Evolutionary conservation across 2,113 vertebrate species (phyloP).

Genomic region (Cynopterus brachyotis): DNA sequence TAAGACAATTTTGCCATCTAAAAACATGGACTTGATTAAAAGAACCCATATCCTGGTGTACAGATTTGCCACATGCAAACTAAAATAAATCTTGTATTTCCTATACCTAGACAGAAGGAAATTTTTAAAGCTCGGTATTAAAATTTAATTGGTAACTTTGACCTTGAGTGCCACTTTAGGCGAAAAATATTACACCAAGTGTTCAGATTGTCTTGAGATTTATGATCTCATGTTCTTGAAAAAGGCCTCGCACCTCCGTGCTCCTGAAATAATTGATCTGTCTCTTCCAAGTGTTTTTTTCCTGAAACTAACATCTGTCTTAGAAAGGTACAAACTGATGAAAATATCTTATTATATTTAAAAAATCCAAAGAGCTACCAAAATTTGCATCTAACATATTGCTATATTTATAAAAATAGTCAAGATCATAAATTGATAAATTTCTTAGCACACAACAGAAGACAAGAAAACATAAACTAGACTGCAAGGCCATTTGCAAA

Average conservation of each 20-base stretch:
- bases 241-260: slow-evolving; percentile 58
- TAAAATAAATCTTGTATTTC: not conserved
- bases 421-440: slow-evolving; percentile 5
- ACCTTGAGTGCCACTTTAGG: slow-evolving; percentile 57
- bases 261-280: slow-evolving; percentile 74
- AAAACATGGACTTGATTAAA: not conserved
- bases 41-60: not conserved
- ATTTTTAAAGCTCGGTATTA: slow-evolving; percentile 52
- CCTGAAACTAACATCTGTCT: slow-evolving; percentile 69
- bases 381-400: slow-evolving; percentile 22
- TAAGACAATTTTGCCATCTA: not conserved
- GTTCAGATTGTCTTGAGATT: slow-evolving; percentile 65
- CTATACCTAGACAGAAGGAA: not conserved
- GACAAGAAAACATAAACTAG: slow-evolving; percentile 32
- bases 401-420: slow-evolving; percentile 39
- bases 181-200: slow-evolving; percentile 47
- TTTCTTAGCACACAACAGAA: not conserved
- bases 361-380: slow-evolving; percentile 47
- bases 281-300: slow-evolving; percentile 69
- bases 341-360: slow-evolving; percentile 62
- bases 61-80: not conserved
- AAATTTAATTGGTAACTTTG: slow-evolving; percentile 69
- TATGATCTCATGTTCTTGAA: slow-evolving; percentile 61
- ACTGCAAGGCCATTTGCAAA: not conserved
- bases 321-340: slow-evolving; percentile 60